Base-by-base conservation (phyloP, 2,888 invertebrate genomes). In the Stenchaetothrips biformis region DNA sequence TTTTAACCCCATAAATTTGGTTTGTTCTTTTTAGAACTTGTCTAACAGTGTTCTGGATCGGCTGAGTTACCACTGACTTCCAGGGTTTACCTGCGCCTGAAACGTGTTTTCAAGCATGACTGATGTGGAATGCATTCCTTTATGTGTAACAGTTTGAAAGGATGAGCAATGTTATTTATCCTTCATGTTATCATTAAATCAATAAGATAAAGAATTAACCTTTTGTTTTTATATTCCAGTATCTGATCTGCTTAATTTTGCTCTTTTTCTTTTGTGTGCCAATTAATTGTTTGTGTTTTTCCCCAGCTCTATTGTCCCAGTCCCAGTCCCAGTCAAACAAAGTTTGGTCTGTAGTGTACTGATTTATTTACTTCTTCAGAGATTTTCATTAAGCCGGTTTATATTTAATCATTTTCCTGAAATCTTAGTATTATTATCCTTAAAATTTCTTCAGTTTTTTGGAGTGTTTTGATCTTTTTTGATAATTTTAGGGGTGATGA, bases 251-350 rank as follows among this genome's bases (percentile, higher is more conserved):
- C 67, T 74, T 21, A 21, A 9, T 25, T 21, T 25, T 74, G 21
- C 53, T 74, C n/a, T 74, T 25, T 25, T 74, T 25, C 11, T 74
- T 74, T 21, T 25, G 21, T 74, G 21, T 74, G 67, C 25, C 18
- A 18, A 37, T 37, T n/a, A 59, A 59, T 59, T 74, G 67, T 74
- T 21, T 74, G 67, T 74, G 67, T 74, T 25, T 74, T 74, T 25
- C 25, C 67, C 18, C 18, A 74, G 67, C 67, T 74, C 37, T 37
- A 37, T 37, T 37, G 37, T 37, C 37, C 1, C 37, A 37, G 37
- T 37, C 37, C 37, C 37, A 37, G 37, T 37, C 37, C 37, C 37
- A 37, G 37, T 37, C 37, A 37, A 37, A 37, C 2, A 37, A 37
- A 37, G 37, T 37, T 37, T 37, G 37, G 37, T 37, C 37, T 37